Percentiles rank a stretch among this genome's conserved stretches.
These are phyloP conservation scores for Alectoris magna DNA, from an alignment of 2,797 vertebrate genomes.

Conservation along the genomic window DNA sequence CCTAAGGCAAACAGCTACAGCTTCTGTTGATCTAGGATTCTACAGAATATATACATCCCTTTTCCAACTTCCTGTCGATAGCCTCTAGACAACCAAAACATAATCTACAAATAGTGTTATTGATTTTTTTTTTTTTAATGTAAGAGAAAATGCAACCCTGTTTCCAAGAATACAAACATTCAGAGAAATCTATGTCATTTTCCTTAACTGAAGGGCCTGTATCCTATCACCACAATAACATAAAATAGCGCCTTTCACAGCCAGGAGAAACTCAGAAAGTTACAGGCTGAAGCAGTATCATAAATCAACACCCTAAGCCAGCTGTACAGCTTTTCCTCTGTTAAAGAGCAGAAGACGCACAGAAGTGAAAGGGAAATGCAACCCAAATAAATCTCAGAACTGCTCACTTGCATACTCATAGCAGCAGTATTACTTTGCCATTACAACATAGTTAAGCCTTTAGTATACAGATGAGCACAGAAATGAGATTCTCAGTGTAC, in stretches of 20 bases:
- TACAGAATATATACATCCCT: background rate
- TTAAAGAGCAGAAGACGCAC: accelerated
- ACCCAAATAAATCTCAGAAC: background rate
- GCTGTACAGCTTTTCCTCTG: accelerated
- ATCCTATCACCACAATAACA: background rate
- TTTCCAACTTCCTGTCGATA: background rate
- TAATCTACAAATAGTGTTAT: background rate
- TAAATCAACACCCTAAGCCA: background rate
- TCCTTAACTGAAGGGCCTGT: background rate
- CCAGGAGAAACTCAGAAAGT: background rate
- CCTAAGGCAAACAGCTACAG: background rate
- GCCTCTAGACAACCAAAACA: background rate
- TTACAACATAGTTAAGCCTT: background rate
- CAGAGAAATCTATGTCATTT: background rate
- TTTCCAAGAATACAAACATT: background rate
- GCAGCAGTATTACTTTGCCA: background rate
- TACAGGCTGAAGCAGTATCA: background rate
- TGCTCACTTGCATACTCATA: accelerated
- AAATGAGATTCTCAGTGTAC: accelerated
- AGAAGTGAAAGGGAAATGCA: accelerated
- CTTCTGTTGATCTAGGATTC: background rate
- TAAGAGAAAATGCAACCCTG: background rate
- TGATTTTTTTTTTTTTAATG: background rate
- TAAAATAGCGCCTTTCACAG: background rate
- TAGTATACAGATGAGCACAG: accelerated